Base-by-base conservation (phyloP, 2,797 vertebrate species). In the Cuniculus paca region DNA sequence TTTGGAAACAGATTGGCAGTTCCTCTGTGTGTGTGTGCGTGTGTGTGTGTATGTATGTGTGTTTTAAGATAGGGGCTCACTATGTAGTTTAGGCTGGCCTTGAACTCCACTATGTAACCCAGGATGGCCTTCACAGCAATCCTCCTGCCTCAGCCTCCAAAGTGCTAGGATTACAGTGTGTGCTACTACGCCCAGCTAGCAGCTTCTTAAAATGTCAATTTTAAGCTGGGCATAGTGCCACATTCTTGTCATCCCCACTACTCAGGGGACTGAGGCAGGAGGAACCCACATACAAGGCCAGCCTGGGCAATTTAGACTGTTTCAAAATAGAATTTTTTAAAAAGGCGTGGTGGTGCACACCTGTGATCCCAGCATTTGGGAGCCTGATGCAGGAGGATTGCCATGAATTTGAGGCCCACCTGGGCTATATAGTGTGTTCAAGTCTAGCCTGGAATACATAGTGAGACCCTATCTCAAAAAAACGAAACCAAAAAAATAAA, bases 1-100 rank as follows among this genome's bases (percentile, higher is more conserved):
- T 80, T 85, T 94, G 45, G 74, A 80, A 90, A 91, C 36, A 86
- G 10, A 65, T 80, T 31, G 61, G 24, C 54, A 81, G 52, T 50
- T 56, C 86, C 60, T 61, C 24, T 28, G 22, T 88, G n/a, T 63
- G 34, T 80, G 20, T 56, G n/a, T 26, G 54, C 39, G 50, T 52
- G 77, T 54, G 34, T 78, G 31, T 34, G 31, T 20, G 75, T 20
- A 17, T 78, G 54, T 39, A n/a, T 74, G 70, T 74, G 39, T 74
- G 56, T 82, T 42, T 60, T 42, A 42, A 60, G 16, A 31, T 24
- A 39, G n/a, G n/a, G n/a, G 17, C 16, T 77, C 14, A 19, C 45
- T 50, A 31, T 77, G 48, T 77, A 52, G 28, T 72, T 42, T 36
- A 72, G 36, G 36, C 36, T 72, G 14, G 68, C 36, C 36, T 42